Conservation (phyloP, 2,797 vertebrate genomes). For the Chelonia mydas region DNA sequence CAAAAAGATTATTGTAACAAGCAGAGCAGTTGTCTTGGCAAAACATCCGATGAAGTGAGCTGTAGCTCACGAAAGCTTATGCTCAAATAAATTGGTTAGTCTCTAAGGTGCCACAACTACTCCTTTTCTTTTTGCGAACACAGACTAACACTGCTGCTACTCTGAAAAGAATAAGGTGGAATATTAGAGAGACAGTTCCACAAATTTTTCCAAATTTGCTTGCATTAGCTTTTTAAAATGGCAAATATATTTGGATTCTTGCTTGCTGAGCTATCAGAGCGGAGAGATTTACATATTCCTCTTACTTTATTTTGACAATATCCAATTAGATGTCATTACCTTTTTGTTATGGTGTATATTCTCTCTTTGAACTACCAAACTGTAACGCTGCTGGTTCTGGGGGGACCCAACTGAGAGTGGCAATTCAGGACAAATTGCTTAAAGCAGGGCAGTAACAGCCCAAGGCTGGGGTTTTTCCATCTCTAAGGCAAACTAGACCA, state of each 20-base stretch:
- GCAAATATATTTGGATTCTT: background rate
- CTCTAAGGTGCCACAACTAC: no score
- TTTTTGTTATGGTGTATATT: background rate
- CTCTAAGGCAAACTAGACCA: no score
- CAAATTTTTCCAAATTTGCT: constrained; percentile 51
- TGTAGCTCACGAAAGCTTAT: no score
- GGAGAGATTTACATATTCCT: background rate
- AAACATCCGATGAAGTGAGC: background rate
- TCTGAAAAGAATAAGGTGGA: background rate
- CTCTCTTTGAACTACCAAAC: background rate
- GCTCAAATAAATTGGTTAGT: no score
- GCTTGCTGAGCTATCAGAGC: background rate
- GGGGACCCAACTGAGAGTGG: no score
- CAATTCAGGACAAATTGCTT: no score
- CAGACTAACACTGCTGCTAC: no score
- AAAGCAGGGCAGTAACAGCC: no score
- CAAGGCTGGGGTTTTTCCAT: no score
- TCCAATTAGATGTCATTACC: background rate
- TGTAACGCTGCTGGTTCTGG: no score
- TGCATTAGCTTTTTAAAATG: constrained; percentile 14
- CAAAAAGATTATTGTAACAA: constrained; percentile 81
- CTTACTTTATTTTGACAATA: background rate
- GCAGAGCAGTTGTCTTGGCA: constrained; percentile 72
- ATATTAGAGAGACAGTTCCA: background rate
- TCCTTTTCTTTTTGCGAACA: no score